phyloP scores from a whole-genome alignment of 1,140 invertebrate species.

The Homarus americanus region DNA sequence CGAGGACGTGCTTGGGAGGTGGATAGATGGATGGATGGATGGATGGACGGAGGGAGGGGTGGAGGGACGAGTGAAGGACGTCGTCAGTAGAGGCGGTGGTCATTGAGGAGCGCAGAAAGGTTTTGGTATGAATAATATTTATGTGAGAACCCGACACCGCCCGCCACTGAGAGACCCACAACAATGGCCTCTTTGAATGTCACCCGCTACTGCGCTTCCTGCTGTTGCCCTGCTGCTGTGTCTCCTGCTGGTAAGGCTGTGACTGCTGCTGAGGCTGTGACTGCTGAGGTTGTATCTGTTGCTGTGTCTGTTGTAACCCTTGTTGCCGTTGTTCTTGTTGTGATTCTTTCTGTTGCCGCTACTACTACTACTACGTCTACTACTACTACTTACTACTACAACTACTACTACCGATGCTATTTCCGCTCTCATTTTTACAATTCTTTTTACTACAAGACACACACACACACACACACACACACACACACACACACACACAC shows the following conservation, averaged over 20 bases:
- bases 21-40: too few species aligned
- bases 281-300: neutral
- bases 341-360: neutral
- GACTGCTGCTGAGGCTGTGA: neutral
- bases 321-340: neutral
- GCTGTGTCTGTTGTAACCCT: neutral
- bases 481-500: slow-evolving; percentile 19
- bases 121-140: slow-evolving; percentile 48
- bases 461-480: neutral
- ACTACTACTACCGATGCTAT: too few species aligned
- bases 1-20: too few species aligned
- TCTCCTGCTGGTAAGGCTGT: neutral
- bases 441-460: neutral
- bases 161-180: neutral
- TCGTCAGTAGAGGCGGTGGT: neutral
- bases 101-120: slow-evolving; percentile 30
- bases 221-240: neutral
- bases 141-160: slow-evolving; percentile 51
- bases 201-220: neutral
- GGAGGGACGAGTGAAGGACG: neutral
- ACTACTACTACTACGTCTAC: neutral
- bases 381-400: too few species aligned
- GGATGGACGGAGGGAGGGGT: too few species aligned
- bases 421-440: neutral
- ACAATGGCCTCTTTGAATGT: slow-evolving; percentile 61